Evolutionary conservation across 2,888 invertebrate genomes (phyloP), one percentile per base, ranked within the genome.

Genomic region (Sinotaia quadrata): DNA sequence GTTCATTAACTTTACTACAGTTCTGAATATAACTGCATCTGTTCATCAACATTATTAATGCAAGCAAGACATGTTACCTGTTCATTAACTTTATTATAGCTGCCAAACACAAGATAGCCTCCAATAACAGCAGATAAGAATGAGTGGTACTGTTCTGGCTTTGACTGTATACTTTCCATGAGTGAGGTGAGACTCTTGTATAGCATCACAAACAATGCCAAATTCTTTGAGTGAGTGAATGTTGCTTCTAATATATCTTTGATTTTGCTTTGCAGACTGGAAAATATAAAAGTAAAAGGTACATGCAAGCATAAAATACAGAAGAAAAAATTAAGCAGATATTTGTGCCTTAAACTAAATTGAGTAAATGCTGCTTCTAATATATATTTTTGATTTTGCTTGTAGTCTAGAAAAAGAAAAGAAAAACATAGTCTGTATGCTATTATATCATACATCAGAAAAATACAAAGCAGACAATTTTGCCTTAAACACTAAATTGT

Each of bases 71-170:
- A 18, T 4, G 70, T 73, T 69, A 90, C 89, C 85, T 90, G 90
- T 84, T 90, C 90, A 78, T 90, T 90, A 33, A 90, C 88, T 78
- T 88, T 89, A 77, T 90, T 90, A 72, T 89, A 88, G 68, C 85
- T 85, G 37, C 90, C 89, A 77, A 89, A 90, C 2, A 90, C 85
- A 29, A 86, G 77, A 72, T 88, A 89, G 4, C 90, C 90, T 47
- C 87, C 86, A 33, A 87, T 69, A 62, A 88, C 87, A 3, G 89
- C 90, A 4, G 89, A 86, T 0, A 88, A 73, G 67, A 89, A 88
- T 12, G 89, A 80, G 61, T 88, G 88, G 34, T 76, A 75, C 70
- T 84, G 82, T 31, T 80, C 75, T 58, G 78, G 79, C 49, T 82
- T 73, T 27, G 76, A 68, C 67, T 83, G 80, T n/a, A 84, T 52